phyloP scores from a whole-genome alignment of 2,797 vertebrate genomes.

The Macropus fuliginosus region DNA sequence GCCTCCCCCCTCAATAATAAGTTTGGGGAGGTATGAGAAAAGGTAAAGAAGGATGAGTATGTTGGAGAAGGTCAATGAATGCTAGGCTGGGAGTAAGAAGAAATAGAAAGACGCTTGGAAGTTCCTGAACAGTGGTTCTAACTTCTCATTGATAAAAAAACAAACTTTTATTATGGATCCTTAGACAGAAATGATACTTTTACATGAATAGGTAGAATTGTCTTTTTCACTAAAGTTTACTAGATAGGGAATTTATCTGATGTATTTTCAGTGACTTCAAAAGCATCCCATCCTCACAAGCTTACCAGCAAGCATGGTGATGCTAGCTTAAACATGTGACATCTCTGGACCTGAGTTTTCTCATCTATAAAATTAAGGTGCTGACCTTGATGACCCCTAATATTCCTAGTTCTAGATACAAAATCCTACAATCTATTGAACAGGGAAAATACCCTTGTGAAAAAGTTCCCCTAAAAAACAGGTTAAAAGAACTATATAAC shows the following conservation, averaged over 20 bases:
- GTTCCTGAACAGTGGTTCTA: background rate
- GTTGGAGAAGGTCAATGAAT: background rate
- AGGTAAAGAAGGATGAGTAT: background rate
- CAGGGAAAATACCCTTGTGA: background rate
- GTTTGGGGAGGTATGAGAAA: background rate
- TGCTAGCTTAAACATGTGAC: background rate
- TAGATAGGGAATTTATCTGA: background rate
- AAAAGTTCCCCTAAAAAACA: background rate
- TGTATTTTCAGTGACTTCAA: background rate
- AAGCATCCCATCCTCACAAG: background rate
- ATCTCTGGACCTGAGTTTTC: background rate
- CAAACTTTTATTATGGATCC: background rate
- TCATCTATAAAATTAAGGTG: background rate
- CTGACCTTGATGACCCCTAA: background rate
- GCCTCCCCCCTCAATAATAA: background rate
- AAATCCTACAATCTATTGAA: background rate
- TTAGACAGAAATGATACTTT: background rate
- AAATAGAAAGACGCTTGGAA: background rate
- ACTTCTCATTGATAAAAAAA: background rate
- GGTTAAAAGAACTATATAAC: background rate
- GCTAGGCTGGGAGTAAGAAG: background rate
- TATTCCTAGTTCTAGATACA: background rate
- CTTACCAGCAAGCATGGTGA: background rate
- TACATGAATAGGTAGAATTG: background rate
- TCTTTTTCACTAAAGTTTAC: background rate